Base-by-base conservation (phyloP, 2,113 vertebrate genomes). In the Corapipo altera region DNA sequence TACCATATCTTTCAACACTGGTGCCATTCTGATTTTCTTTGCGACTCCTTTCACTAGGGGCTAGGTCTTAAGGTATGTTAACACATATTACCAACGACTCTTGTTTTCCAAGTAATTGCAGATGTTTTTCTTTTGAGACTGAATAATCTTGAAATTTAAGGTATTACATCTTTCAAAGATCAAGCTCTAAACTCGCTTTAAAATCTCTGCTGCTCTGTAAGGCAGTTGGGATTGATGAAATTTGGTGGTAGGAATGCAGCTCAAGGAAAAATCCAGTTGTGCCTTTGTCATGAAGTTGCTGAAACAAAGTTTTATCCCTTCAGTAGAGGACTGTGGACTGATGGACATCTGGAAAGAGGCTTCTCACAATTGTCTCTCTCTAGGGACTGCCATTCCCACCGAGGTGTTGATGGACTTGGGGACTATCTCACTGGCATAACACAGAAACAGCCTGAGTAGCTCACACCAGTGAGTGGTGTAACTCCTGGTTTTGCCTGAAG, bases 391-490 rank as follows among this genome's bases (percentile, higher is more conserved):
- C 30, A 10, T 82, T 88, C 8, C 54, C n/a, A 39, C 15, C 3
- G 39, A 35, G 30, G 1, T 65, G 39, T 35, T 76, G 35, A 23
- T 51, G 58, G 26, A 15, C 20, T 48, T 35, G 46, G 70, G 59
- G 65, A 41, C 3, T 32, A 62, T 30, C 17, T 30, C 8, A 1
- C 8, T 20, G 41, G 12, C 9, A 5, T 2, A 7, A 15, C 4
- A 11, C 43, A 91, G 77, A 21, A 35, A 4, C 9, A 69, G 11
- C 21, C 48, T 48, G 43, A 15, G 43, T 28, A 82, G 35, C 17
- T 82, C 15, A 3, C 3, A 9, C 2, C 4, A 4, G 18, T 1
- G 9, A 5, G 23, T 1, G 8, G 14, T 76, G 74, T 39, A 26
- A 5, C 3, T 85, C 22, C 24, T 37, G 28, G 20, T 28, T 69